phyloP scores from a whole-genome alignment of 1,140 invertebrate species.

The Bradynema listronoti region DNA sequence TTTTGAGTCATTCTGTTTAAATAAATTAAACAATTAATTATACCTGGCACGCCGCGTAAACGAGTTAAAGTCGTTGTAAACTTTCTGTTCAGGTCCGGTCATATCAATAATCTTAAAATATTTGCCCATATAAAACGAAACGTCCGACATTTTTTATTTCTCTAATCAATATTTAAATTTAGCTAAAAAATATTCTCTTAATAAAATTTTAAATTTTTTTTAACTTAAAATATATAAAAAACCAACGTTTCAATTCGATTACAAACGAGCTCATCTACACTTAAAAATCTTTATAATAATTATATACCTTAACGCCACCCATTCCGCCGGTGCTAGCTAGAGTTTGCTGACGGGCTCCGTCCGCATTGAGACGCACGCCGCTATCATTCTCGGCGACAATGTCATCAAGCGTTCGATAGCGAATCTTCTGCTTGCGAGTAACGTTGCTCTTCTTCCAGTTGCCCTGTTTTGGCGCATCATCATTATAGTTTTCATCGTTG shows the following conservation, averaged over 20 bases:
- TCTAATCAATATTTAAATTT: too few relatives aligned
- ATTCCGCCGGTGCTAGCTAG: conserved; percentile 18
- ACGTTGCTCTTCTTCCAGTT: conserved; percentile 51
- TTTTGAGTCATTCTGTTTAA: too few relatives aligned
- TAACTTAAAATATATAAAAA: neutral
- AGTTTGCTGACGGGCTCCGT: too few relatives aligned
- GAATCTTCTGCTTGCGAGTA: conserved; percentile 67
- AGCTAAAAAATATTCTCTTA: too few relatives aligned
- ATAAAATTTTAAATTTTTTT: neutral
- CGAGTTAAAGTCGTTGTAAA: conserved; percentile 67
- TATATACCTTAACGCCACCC: conserved; percentile 37
- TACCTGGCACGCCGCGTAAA: conserved; percentile 51
- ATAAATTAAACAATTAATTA: conserved; percentile 19
- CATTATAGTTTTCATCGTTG: neutral
- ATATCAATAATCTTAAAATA: conserved; percentile 94
- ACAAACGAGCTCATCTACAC: too few relatives aligned
- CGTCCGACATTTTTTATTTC: too few relatives aligned
- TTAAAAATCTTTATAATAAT: too few relatives aligned
- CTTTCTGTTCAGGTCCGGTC: conserved; percentile 86
- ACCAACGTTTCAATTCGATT: too few relatives aligned
- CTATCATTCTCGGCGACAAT: conserved; percentile 61
- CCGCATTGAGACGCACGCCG: too few relatives aligned
- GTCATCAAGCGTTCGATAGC: conserved; percentile 83
- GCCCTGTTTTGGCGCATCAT: conserved; percentile 19
- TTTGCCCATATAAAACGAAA: conserved; percentile 19